A percentile compares a stretch with the other conserved stretches of the same genome.
Conservation (phyloP, 2,888 invertebrate species). For the Criorhina ranunculi region DNA sequence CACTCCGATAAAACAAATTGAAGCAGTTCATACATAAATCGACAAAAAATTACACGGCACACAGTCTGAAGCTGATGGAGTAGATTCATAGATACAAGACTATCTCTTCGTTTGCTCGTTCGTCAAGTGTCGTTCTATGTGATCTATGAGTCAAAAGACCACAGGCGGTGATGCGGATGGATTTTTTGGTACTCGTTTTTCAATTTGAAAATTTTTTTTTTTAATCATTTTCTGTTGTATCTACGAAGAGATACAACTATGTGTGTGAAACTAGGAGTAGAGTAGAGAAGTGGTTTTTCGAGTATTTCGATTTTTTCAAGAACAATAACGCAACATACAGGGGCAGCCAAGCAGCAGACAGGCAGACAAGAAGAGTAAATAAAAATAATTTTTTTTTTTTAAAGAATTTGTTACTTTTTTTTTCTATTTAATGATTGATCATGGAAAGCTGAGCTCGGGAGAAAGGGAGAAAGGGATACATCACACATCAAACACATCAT, state of each 20-base stretch:
- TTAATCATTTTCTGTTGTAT: constrained; percentile 36
- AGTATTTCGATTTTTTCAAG: constrained; percentile 52
- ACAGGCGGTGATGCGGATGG: constrained; percentile 62
- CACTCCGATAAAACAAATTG: constrained; percentile 28
- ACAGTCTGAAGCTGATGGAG: background rate
- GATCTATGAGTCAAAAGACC: constrained; percentile 79
- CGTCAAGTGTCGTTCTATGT: constrained; percentile 80
- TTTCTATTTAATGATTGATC: constrained; percentile 57
- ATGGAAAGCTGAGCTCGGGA: constrained; percentile 1
- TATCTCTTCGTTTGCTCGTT: constrained; percentile 29
- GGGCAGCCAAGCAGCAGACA: constrained; percentile 54
- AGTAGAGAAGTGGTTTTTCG: constrained; percentile 65
- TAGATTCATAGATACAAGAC: constrained; percentile 19
- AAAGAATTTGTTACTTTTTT: constrained; percentile 41
- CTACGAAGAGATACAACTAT: constrained; percentile 41
- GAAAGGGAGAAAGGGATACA: constrained; percentile 23
- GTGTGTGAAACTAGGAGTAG: constrained; percentile 48
- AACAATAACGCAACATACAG: constrained; percentile 52
- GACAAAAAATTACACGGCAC: constrained; percentile 16
- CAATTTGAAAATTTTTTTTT: constrained; percentile 15
- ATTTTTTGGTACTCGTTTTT: constrained; percentile 45
- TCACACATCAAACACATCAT: constrained; percentile 39
- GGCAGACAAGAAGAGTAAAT: constrained; percentile 62
- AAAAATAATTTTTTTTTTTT: constrained; percentile 27
- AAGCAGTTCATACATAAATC: constrained; percentile 21